These are phyloP conservation scores for Nesoenas mayeri DNA, from an alignment of 2,113 vertebrate species.

Conservation along the genomic window DNA sequence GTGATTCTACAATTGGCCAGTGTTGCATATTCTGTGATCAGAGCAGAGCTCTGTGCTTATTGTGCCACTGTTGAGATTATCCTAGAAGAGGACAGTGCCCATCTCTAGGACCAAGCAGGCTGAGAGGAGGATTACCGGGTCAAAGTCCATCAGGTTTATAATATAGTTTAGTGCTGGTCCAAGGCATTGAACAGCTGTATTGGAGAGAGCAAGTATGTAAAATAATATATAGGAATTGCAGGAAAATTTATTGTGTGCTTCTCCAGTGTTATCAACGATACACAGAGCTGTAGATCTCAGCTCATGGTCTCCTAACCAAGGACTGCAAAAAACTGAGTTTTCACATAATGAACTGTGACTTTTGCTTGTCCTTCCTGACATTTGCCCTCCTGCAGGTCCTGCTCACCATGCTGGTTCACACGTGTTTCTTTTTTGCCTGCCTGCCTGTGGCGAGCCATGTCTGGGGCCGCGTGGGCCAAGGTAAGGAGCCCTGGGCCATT, in stretches of 20 bases:
- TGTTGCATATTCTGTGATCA: neutral
- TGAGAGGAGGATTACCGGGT: neutral
- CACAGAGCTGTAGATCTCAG: neutral
- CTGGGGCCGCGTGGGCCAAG: slow-evolving; percentile 47
- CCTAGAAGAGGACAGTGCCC: neutral
- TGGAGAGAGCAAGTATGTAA: neutral
- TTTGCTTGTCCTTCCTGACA: neutral
- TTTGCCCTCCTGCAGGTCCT: neutral
- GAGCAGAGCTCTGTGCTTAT: neutral
- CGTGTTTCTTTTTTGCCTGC: slow-evolving; percentile 45
- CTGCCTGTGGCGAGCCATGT: slow-evolving; percentile 26
- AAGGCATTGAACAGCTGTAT: neutral
- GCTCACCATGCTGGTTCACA: slow-evolving; percentile 15
- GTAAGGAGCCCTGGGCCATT: slow-evolving; percentile 7
- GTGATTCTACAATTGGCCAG: neutral
- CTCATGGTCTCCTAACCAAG: neutral
- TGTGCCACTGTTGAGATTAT: neutral
- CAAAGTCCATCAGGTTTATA: neutral
- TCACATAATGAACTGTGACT: accelerated
- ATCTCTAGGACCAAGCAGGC: neutral
- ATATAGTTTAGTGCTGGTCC: neutral
- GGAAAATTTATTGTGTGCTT: neutral
- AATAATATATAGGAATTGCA: neutral
- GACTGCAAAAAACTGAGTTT: neutral
- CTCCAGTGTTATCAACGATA: neutral